Evolutionary conservation across 2,113 vertebrate genomes (phyloP).

Genomic region (Pavo muticus): DNA sequence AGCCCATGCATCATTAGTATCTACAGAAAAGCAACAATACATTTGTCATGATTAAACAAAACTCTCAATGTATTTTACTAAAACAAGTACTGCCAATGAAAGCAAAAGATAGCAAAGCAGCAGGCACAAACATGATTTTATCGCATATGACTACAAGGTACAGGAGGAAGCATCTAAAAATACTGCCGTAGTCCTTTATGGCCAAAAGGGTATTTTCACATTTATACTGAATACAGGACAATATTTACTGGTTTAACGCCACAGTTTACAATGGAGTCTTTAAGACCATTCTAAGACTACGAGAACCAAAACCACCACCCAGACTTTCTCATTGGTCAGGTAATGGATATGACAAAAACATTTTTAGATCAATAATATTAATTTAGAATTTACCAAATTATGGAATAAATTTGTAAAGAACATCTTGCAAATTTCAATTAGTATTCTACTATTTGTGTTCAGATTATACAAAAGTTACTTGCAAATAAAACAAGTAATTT

Average conservation of each 20-base stretch:
- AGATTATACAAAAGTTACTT: background rate
- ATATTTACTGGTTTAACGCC: background rate
- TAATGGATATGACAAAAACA: background rate
- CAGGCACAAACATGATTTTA: background rate
- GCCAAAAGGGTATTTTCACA: background rate
- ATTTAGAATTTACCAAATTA: background rate
- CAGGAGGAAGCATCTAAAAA: background rate
- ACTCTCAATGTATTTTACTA: background rate
- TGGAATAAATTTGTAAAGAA: background rate
- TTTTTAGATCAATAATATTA: background rate
- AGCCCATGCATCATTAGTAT: background rate
- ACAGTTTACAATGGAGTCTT: background rate
- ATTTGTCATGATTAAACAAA: background rate
- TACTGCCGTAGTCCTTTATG: background rate
- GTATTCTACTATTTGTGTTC: background rate
- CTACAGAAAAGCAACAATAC: background rate
- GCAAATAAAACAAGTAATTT: slow-evolving; percentile 8
- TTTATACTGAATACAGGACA: background rate
- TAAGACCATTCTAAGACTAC: background rate
- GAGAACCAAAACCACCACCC: background rate
- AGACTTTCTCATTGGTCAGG: background rate
- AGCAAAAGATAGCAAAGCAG: background rate
- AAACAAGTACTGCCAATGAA: background rate
- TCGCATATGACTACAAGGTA: background rate
- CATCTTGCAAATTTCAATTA: background rate